phyloP scores from a whole-genome alignment of 2,888 invertebrate species.

The Cosmorhoe ocellata region DNA sequence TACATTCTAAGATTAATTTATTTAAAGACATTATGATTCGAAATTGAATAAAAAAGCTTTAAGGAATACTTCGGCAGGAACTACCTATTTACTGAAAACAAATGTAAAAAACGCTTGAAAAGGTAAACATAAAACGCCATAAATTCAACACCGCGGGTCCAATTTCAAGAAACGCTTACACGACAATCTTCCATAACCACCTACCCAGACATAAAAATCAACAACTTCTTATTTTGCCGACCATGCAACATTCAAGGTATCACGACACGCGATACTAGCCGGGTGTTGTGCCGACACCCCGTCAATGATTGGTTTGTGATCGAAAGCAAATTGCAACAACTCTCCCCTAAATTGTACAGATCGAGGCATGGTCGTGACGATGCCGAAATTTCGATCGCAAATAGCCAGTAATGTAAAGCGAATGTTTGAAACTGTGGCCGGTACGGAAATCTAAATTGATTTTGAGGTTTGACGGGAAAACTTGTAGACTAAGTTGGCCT shows the following conservation, averaged over 20 bases:
- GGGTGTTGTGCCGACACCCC: slow-evolving; percentile 27
- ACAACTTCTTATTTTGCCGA: slow-evolving; percentile 22
- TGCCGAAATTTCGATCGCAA: slow-evolving; percentile 28
- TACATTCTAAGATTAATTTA: too few relatives aligned
- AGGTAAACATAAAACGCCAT: not conserved
- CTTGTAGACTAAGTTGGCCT: not conserved
- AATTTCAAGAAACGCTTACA: slow-evolving; percentile 23
- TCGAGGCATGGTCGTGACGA: slow-evolving; percentile 25
- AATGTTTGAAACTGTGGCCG: slow-evolving; percentile 12
- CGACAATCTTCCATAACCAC: slow-evolving; percentile 19
- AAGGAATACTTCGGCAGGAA: too few relatives aligned
- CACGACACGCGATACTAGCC: slow-evolving; percentile 14
- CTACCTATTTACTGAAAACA: too few relatives aligned
- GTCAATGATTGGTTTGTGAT: slow-evolving; percentile 70
- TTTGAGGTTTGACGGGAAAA: slow-evolving; percentile 10
- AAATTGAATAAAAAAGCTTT: too few relatives aligned
- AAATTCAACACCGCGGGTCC: slow-evolving; percentile 13
- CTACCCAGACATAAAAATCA: slow-evolving; percentile 23
- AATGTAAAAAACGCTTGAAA: not conserved
- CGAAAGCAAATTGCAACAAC: slow-evolving; percentile 71
- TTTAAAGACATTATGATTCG: too few relatives aligned
- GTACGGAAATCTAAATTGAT: slow-evolving; percentile 11
- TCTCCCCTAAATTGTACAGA: slow-evolving; percentile 23
- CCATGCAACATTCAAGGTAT: slow-evolving; percentile 24
- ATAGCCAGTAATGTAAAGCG: slow-evolving; percentile 12